Evolutionary conservation across 2,797 vertebrate genomes (phyloP).

Genomic region (Periparus ater): DNA sequence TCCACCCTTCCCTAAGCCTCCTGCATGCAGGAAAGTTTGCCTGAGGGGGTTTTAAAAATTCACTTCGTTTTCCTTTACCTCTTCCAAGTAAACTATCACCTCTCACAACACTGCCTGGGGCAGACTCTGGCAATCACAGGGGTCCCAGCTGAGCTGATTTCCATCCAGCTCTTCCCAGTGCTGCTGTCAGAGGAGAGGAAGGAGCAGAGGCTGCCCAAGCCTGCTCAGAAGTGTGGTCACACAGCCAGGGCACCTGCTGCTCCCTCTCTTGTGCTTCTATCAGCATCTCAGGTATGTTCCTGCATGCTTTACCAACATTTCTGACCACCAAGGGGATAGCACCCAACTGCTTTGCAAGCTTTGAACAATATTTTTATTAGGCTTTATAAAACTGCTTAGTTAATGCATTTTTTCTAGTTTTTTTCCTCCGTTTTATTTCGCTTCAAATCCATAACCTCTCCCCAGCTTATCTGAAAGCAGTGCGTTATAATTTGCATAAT

Average conservation of each 20-base stretch:
- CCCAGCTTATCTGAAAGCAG: neutral
- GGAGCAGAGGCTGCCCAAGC: neutral
- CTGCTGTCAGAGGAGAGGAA: neutral
- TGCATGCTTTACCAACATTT: neutral
- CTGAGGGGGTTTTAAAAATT: neutral
- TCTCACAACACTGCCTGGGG: neutral
- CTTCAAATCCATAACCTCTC: neutral
- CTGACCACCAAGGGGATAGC: neutral
- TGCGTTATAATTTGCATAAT: neutral
- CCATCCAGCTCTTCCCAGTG: neutral
- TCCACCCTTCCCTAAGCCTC: neutral
- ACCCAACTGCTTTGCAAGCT: neutral
- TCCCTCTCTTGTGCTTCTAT: rapidly evolving
- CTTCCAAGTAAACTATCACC: neutral
- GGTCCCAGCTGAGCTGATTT: neutral
- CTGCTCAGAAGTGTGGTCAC: neutral
- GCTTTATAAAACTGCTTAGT: neutral
- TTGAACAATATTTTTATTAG: neutral
- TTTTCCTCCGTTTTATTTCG: neutral
- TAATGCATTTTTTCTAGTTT: neutral
- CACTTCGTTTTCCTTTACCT: neutral
- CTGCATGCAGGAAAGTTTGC: neutral
- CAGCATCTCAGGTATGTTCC: neutral
- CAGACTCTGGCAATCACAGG: neutral
- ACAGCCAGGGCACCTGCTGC: neutral